These are phyloP conservation scores for Xestia xanthographa DNA, from an alignment of 2,888 invertebrate genomes.

Conservation along the genomic window DNA sequence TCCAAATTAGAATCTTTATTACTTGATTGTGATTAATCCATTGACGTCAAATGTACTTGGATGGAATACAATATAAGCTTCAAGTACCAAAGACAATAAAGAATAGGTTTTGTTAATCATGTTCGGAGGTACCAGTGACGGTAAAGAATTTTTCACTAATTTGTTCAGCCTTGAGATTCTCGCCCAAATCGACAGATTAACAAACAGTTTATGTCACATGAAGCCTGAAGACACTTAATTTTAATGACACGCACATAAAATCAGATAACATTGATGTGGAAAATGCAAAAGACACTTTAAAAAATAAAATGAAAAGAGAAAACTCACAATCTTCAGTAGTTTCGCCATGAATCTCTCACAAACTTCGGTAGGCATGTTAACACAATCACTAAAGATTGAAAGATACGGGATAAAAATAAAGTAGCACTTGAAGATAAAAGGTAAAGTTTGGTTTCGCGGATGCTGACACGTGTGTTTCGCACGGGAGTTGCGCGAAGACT, in stretches of 20 bases:
- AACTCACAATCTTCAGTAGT: conserved; percentile 78
- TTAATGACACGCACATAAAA: conserved; percentile 43
- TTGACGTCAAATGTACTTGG: conserved; percentile 58
- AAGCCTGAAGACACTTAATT: conserved; percentile 36
- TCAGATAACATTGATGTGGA: conserved; percentile 24
- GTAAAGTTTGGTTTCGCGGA: conserved; percentile 28
- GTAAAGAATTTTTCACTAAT: conserved; percentile 33
- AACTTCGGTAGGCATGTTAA: conserved; percentile 80
- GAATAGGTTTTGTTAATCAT: conserved; percentile 45
- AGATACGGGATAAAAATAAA: conserved; percentile 52
- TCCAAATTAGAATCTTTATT: conserved; percentile 59
- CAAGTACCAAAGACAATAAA: conserved; percentile 41
- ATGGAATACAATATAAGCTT: conserved; percentile 49
- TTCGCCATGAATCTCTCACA: conserved; percentile 79
- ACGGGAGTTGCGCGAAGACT: conserved; percentile 57
- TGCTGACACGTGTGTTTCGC: conserved; percentile 40
- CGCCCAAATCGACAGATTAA: conserved; percentile 38
- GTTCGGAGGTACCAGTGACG: conserved; percentile 24
- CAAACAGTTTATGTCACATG: conserved; percentile 18
- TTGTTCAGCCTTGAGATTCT: conserved; percentile 25
- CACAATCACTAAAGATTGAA: conserved; percentile 58
- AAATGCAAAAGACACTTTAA: conserved; percentile 7
- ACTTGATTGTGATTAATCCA: conserved; percentile 54
- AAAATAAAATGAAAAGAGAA: conserved; percentile 23
- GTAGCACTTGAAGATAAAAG: conserved; percentile 46